Evolutionary conservation across 2,797 vertebrate species (phyloP).

Genomic region (Balearica regulorum): DNA sequence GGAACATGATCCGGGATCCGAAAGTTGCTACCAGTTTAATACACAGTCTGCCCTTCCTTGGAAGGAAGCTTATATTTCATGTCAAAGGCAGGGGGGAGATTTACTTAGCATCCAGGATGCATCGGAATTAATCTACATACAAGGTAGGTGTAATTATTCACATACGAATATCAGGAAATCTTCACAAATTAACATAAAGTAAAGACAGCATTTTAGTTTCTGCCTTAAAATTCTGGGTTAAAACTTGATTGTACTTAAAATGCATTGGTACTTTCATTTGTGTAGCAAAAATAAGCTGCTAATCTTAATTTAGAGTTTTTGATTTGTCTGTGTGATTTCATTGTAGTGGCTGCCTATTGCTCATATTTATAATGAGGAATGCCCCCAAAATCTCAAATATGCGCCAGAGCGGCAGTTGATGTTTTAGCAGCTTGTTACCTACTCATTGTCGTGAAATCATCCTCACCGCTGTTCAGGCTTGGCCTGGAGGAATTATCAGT

Average conservation of each 20-base stretch:
- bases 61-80: conserved; percentile 89
- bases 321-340: background rate
- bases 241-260: background rate
- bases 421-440: background rate
- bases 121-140: conserved; percentile 74
- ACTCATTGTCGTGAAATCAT: background rate
- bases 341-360: background rate
- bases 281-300: background rate
- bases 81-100: conserved; percentile 89
- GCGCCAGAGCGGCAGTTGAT: background rate
- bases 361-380: background rate
- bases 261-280: background rate
- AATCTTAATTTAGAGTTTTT: background rate
- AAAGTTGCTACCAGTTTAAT: conserved; percentile 90
- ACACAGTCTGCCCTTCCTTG: conserved; percentile 82
- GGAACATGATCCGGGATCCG: conserved; percentile 62
- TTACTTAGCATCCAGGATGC: conserved; percentile 82
- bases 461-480: background rate
- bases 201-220: background rate
- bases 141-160: conserved; percentile 69
- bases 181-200: background rate
- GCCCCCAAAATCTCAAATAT: background rate
- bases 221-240: background rate
- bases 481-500: background rate
- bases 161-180: background rate